phyloP scores from a whole-genome alignment of 2,888 invertebrate genomes.

The Aphidius colemani region DNA sequence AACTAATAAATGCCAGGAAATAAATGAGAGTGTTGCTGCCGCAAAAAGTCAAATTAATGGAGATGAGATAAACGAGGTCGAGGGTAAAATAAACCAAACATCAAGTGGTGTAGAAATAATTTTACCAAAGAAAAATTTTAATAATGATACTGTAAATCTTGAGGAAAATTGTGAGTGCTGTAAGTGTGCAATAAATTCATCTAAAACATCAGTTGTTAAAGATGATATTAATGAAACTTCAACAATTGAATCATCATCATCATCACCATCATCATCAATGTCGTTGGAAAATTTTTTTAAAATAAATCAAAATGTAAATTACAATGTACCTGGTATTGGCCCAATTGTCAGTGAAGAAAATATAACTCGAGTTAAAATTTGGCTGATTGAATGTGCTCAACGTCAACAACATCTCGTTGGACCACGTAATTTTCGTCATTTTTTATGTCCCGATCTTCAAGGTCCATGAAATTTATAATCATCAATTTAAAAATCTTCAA shows the following conservation, averaged over 20 bases:
- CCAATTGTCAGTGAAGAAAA: constrained; percentile 40
- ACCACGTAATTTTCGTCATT: constrained; percentile 74
- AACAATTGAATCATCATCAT: no score
- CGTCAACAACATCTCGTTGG: constrained; percentile 69
- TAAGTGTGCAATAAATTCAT: constrained; percentile 27
- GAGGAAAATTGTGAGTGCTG: constrained; percentile 43
- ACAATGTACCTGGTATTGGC: constrained; percentile 49
- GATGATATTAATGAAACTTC: constrained; percentile 7
- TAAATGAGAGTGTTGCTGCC: neutral
- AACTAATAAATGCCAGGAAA: neutral
- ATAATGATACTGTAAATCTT: constrained; percentile 21
- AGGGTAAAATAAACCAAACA: neutral
- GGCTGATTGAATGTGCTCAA: constrained; percentile 57
- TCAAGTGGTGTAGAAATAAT: constrained; percentile 19
- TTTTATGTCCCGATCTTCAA: constrained; percentile 64
- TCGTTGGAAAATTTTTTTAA: constrained; percentile 30
- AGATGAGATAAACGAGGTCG: constrained; percentile 5
- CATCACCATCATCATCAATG: no score
- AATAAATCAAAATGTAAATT: constrained; percentile 31
- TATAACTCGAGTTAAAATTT: constrained; percentile 45
- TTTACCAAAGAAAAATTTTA: constrained; percentile 21
- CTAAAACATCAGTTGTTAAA: constrained; percentile 1
- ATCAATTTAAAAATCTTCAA: no score
- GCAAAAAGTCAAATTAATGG: neutral
- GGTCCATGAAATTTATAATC: no score